Evolutionary conservation across 2,113 vertebrate species (phyloP).

Genomic region (Lichenostomus cassidix): DNA sequence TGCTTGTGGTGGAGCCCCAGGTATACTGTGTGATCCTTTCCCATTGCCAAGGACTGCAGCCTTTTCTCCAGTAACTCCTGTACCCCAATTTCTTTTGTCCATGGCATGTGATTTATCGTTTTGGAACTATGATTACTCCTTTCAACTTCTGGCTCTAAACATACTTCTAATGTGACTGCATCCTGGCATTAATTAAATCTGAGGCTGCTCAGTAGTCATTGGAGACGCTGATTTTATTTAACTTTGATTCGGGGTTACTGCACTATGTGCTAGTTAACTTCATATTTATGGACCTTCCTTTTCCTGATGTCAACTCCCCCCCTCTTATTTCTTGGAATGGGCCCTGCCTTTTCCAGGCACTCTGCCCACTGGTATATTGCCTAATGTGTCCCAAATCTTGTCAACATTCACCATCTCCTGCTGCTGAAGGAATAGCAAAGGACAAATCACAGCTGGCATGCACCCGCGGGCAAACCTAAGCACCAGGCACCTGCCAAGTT

Average conservation of each 20-base stretch:
- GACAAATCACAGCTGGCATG: background rate
- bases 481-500: constrained; percentile 83
- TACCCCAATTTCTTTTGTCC: background rate
- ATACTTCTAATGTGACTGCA: background rate
- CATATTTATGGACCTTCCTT: background rate
- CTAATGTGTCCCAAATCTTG: background rate
- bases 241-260: background rate
- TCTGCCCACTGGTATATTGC: background rate
- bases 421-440: background rate
- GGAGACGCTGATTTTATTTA: background rate
- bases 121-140: background rate
- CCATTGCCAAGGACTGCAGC: background rate
- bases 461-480: background rate
- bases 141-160: background rate
- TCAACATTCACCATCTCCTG: background rate
- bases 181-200: background rate
- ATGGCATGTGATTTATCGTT: background rate
- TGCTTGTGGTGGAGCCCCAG: background rate
- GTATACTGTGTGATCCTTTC: background rate
- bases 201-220: background rate
- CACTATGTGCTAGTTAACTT: background rate
- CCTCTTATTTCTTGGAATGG: background rate
- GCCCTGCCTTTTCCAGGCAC: constrained; percentile 13
- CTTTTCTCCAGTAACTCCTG: background rate
- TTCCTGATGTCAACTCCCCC: background rate